Percentiles rank a stretch among this genome's conserved stretches.
phyloP scores from a whole-genome alignment of 2,888 invertebrate genomes.

The Oscheius myriophilus region DNA sequence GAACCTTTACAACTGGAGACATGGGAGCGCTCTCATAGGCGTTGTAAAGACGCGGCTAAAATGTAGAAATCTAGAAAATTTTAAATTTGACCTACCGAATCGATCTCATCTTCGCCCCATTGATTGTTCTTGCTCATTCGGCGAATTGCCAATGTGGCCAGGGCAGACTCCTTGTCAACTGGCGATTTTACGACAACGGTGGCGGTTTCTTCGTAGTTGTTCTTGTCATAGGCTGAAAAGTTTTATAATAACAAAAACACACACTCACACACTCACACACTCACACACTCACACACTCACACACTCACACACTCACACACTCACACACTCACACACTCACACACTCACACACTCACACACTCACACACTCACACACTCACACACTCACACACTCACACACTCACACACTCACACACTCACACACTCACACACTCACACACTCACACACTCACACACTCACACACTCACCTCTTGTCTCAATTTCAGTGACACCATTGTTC shows the following conservation, averaged over 20 bases:
- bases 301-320: neutral
- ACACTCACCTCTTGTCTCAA: constrained; percentile 11
- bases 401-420: neutral
- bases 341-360: neutral
- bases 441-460: neutral
- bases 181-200: constrained; percentile 5
- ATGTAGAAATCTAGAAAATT: neutral
- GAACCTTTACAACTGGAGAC: constrained; percentile 31
- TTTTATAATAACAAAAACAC: neutral
- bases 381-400: neutral
- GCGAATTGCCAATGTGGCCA: constrained; percentile 29
- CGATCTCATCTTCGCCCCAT: constrained; percentile 36
- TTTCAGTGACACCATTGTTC: constrained; percentile 17
- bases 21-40: constrained; percentile 12
- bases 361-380: neutral
- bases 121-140: constrained; percentile 50
- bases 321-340: neutral
- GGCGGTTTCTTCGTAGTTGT: constrained; percentile 22
- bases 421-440: too few relatives aligned
- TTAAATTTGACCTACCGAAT: neutral
- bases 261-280: neutral
- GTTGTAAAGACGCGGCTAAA: constrained; percentile 6
- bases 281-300: neutral
- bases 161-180: constrained; percentile 18
- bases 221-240: constrained; percentile 31